Evolutionary conservation across 1,140 invertebrate genomes (phyloP).

Genomic region (Ectropis grisescens): DNA sequence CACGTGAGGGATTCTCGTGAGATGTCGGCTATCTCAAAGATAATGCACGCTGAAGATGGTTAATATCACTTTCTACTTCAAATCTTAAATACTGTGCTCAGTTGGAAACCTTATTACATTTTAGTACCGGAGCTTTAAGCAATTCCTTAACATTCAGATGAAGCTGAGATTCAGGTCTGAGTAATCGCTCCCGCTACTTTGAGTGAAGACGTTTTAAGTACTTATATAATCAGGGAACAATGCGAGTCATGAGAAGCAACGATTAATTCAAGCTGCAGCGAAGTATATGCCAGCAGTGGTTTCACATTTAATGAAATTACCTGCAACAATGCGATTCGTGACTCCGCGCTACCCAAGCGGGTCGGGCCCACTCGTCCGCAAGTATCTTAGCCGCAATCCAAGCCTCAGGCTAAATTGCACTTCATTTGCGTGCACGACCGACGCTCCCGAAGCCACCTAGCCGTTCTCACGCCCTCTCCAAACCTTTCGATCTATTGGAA

Average conservation of each 20-base stretch:
- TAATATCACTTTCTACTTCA: conserved; percentile 14
- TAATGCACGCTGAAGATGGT: conserved; percentile 6
- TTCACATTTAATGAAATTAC: conserved; percentile 29
- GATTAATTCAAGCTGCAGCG: no score
- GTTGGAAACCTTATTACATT: conserved; percentile 8
- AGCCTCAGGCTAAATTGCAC: conserved; percentile 34
- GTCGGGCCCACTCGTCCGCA: conserved; percentile 12
- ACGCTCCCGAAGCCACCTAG: conserved; percentile 21
- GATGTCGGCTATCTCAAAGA: conserved; percentile 5
- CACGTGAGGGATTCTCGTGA: conserved; percentile 13
- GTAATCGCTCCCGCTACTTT: no score
- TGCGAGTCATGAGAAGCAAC: no score
- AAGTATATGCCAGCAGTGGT: no score
- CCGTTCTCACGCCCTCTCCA: conserved; percentile 33
- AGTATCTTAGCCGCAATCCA: conserved; percentile 26
- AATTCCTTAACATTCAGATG: no score
- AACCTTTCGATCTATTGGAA: conserved; percentile 9
- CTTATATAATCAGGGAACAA: no score
- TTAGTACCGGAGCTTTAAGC: conserved; percentile 1
- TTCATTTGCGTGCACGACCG: conserved; percentile 39
- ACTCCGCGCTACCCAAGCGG: conserved; percentile 5
- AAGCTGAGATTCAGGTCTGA: no score
- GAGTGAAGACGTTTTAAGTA: no score
- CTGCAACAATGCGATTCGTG: conserved; percentile 33
- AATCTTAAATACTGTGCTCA: conserved; percentile 6